These are phyloP conservation scores for Corythornis leucogaster DNA, from an alignment of 2,797 vertebrate genomes.

Conservation along the genomic window DNA sequence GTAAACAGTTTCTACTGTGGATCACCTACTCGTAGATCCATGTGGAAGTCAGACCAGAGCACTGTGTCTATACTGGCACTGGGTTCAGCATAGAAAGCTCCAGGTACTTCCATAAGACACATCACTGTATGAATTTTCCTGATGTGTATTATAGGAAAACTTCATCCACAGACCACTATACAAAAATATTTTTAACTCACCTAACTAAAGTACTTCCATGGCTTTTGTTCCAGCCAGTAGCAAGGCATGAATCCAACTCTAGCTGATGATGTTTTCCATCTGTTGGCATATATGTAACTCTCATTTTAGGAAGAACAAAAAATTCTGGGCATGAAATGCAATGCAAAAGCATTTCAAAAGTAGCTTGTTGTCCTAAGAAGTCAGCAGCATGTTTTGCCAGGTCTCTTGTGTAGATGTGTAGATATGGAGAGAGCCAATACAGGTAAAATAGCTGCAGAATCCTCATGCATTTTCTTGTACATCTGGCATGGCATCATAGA, in stretches of 20 bases:
- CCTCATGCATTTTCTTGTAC: neutral
- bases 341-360: neutral
- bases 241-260: conserved; percentile 17
- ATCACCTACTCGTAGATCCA: neutral
- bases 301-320: conserved; percentile 5
- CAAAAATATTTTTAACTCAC: conserved; percentile 14
- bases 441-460: neutral
- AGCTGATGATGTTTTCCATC: conserved; percentile 34
- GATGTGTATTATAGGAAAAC: neutral
- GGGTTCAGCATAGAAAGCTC: neutral
- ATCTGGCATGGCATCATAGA: neutral
- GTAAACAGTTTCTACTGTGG: neutral
- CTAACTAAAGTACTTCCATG: neutral
- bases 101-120: neutral
- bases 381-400: neutral
- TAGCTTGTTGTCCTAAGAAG: neutral
- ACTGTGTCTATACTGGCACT: neutral
- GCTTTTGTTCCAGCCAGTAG: conserved; percentile 43
- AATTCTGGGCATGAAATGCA: neutral
- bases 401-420: neutral
- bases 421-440: neutral
- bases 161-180: neutral
- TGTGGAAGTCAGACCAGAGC: neutral
- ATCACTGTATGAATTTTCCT: neutral
- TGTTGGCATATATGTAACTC: conserved; percentile 5